Percentiles rank a stretch among this genome's conserved stretches.
Conservation (phyloP, 2,113 vertebrate genomes). For the Hylia prasina region DNA sequence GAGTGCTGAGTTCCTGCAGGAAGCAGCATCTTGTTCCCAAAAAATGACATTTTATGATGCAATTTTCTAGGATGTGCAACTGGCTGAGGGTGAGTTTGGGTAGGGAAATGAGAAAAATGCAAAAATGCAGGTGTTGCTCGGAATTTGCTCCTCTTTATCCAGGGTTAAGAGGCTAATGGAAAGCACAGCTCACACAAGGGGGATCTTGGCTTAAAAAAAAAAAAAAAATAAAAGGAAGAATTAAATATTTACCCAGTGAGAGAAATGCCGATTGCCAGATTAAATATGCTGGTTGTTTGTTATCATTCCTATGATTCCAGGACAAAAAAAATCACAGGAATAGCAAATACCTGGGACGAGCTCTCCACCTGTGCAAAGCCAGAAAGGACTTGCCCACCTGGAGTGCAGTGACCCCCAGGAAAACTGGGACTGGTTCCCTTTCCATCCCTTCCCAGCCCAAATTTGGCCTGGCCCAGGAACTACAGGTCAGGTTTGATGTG, state of each 20-base stretch:
- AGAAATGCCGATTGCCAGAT: not conserved
- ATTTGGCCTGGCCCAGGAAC: not conserved
- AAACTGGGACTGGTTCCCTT: not conserved
- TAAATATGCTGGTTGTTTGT: constrained; percentile 29
- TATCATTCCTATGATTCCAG: constrained; percentile 39
- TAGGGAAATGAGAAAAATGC: constrained; percentile 46
- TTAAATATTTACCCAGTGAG: constrained; percentile 39
- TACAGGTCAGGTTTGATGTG: not conserved
- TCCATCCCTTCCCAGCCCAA: not conserved
- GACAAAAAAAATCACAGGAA: not conserved
- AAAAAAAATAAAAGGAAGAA: not conserved
- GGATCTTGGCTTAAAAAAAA: not conserved
- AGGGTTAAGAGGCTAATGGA: constrained; percentile 29
- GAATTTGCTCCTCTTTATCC: constrained; percentile 30
- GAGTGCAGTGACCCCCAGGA: not conserved
- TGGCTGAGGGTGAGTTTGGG: not conserved
- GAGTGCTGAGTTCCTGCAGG: not conserved
- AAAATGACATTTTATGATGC: not conserved
- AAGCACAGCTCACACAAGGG: not conserved
- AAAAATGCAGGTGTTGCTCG: constrained; percentile 15
- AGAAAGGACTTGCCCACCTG: not conserved
- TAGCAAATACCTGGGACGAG: not conserved
- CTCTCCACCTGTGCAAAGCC: constrained; percentile 38
- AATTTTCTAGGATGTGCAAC: not conserved
- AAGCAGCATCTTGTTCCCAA: not conserved